These are phyloP conservation scores for Scotopteryx bipunctaria DNA, from an alignment of 2,888 invertebrate genomes.

Conservation along the genomic window DNA sequence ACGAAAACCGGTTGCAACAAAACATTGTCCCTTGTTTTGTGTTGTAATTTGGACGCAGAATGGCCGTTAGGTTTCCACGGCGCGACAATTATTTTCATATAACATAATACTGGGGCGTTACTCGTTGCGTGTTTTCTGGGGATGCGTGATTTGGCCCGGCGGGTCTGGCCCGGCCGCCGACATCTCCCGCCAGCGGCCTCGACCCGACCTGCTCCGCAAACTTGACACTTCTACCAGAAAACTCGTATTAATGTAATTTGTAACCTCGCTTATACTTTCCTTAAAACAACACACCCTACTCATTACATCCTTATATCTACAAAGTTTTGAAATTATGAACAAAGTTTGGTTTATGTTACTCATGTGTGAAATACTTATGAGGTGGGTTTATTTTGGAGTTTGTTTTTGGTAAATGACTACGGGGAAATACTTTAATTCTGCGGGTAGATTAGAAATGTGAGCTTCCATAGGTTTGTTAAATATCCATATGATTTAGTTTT, in stretches of 20 bases:
- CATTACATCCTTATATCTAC: conserved; percentile 43
- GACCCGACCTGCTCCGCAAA: conserved; percentile 42
- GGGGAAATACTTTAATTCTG: neutral
- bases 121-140: conserved; percentile 64
- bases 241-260: conserved; percentile 71
- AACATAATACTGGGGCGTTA: conserved; percentile 72
- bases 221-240: conserved; percentile 57
- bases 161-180: conserved; percentile 33
- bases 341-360: conserved; percentile 34
- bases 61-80: conserved; percentile 60
- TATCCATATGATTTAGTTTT: neutral
- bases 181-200: conserved; percentile 38
- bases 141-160: conserved; percentile 65
- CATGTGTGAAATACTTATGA: conserved; percentile 32
- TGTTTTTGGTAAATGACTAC: conserved; percentile 9
- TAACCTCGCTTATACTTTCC: conserved; percentile 58
- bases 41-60: conserved; percentile 57
- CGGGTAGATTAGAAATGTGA: too few relatives aligned
- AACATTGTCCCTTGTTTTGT: conserved; percentile 64
- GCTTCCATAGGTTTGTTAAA: too few relatives aligned
- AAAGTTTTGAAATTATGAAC: conserved; percentile 41
- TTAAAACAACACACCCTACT: conserved; percentile 49
- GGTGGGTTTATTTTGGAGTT: conserved; percentile 25
- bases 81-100: conserved; percentile 77
- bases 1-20: conserved; percentile 62